A percentile compares a stretch with the other conserved stretches of the same genome.
Evolutionary conservation across 2,797 vertebrate genomes (phyloP).

Genomic region (Phrynocephalus forsythii): DNA sequence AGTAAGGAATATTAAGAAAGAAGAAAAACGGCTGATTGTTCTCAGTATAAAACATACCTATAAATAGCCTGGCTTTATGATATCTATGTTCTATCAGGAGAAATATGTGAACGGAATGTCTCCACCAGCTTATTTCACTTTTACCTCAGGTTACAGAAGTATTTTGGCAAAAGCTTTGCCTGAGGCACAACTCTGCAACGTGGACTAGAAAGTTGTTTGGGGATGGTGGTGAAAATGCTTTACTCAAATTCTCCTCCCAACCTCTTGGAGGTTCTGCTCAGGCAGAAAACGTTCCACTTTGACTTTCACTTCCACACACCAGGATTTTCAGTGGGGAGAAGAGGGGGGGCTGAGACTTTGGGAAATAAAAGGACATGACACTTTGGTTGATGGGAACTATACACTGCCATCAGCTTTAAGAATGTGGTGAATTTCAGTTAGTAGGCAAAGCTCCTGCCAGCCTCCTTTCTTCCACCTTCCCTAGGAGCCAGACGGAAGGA

Average conservation of each 20-base stretch:
- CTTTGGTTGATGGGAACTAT: too few species aligned
- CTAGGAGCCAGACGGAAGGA: too few species aligned
- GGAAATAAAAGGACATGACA: too few species aligned
- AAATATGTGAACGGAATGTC: conserved; percentile 7
- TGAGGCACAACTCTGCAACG: conserved; percentile 13
- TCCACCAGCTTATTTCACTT: not conserved
- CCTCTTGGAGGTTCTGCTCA: too few species aligned
- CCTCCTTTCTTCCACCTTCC: too few species aligned
- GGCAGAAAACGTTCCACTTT: too few species aligned
- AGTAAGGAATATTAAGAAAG: not conserved
- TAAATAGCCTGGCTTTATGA: not conserved
- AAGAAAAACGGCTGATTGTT: not conserved
- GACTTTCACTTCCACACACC: not conserved
- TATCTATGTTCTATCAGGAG: conserved; percentile 9
- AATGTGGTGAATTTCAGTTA: too few species aligned
- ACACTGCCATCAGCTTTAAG: too few species aligned
- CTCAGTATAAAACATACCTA: not conserved
- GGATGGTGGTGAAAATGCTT: not conserved
- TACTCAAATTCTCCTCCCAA: not conserved
- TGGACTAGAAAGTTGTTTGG: not conserved
- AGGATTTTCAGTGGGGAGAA: not conserved
- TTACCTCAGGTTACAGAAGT: conserved; percentile 33
- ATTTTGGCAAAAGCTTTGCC: conserved; percentile 29
- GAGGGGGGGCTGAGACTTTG: too few species aligned
- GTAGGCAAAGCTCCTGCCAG: too few species aligned